Evolutionary conservation across 2,113 vertebrate genomes (phyloP).

Genomic region (Oncorhynchus tshawytscha): DNA sequence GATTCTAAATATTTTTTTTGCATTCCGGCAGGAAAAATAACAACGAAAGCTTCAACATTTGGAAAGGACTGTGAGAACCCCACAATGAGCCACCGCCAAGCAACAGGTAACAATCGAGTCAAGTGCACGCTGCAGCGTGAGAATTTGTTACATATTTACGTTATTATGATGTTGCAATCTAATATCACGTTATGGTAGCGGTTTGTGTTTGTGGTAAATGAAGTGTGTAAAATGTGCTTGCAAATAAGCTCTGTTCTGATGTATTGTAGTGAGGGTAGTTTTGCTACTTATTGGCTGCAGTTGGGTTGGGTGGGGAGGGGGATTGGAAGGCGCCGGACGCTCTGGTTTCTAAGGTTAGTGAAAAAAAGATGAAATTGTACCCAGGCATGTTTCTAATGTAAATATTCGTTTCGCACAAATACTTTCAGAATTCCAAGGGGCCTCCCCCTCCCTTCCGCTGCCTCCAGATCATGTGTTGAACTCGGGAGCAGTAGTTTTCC

Average conservation of each 20-base stretch:
- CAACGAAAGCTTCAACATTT: background rate
- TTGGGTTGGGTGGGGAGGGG: background rate
- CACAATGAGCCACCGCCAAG: slow-evolving; percentile 50
- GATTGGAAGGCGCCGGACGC: slow-evolving; percentile 3
- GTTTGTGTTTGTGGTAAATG: too few relatives aligned
- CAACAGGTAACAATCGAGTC: slow-evolving; percentile 56
- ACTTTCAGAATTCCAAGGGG: slow-evolving; percentile 47
- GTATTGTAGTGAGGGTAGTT: background rate
- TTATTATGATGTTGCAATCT: background rate
- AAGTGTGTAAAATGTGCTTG: background rate
- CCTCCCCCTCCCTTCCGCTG: slow-evolving; percentile 31
- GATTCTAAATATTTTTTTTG: background rate
- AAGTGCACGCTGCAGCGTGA: slow-evolving; percentile 20
- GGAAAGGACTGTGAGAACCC: background rate
- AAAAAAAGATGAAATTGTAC: background rate
- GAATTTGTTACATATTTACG: background rate
- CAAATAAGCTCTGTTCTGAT: background rate
- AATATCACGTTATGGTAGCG: too few relatives aligned
- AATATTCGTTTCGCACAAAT: slow-evolving; percentile 15
- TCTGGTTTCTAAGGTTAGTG: background rate
- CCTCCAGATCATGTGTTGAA: slow-evolving; percentile 67
- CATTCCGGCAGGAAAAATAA: background rate
- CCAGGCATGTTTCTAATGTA: slow-evolving; percentile 21
- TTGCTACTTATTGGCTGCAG: background rate
- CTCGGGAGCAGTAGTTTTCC: slow-evolving; percentile 70